phyloP scores from a whole-genome alignment of 2,797 vertebrate genomes.

The Epinephelus awoara region DNA sequence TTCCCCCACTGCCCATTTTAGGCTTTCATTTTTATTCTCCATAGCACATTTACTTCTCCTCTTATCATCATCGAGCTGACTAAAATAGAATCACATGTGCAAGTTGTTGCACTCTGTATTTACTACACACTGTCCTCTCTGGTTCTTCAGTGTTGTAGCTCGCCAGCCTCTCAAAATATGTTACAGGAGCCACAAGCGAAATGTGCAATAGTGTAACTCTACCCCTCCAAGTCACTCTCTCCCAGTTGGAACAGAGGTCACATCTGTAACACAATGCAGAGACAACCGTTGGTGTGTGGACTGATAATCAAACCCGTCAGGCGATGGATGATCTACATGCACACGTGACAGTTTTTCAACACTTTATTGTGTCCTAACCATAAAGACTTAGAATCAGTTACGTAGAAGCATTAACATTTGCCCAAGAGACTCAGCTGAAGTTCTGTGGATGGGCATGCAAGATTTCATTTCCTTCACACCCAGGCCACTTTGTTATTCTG shows the following conservation, averaged over 20 bases:
- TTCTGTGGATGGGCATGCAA: slow-evolving; percentile 16
- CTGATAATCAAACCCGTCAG: slow-evolving; percentile 22
- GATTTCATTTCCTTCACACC: slow-evolving; percentile 23
- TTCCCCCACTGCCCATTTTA: neutral
- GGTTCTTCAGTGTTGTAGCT: neutral
- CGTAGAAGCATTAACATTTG: neutral
- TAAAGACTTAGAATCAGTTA: slow-evolving; percentile 1
- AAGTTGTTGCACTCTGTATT: neutral
- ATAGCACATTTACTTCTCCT: neutral
- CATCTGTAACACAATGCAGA: slow-evolving; percentile 33
- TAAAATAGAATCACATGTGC: neutral
- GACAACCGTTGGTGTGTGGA: slow-evolving; percentile 33
- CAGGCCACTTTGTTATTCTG: neutral
- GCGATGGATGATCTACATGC: neutral
- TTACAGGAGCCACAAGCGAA: slow-evolving; percentile 4
- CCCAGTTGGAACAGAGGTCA: slow-evolving; percentile 57
- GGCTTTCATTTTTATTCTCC: neutral
- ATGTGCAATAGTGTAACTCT: slow-evolving; percentile 22
- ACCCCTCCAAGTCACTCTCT: slow-evolving; percentile 3
- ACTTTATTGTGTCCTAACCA: neutral
- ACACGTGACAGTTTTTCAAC: slow-evolving; percentile 38
- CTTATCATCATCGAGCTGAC: neutral
- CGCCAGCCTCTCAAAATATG: neutral
- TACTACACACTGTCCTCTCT: neutral
- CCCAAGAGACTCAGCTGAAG: slow-evolving; percentile 13